phyloP scores from a whole-genome alignment of 2,113 vertebrate genomes.

The Zosterops lateralis region DNA sequence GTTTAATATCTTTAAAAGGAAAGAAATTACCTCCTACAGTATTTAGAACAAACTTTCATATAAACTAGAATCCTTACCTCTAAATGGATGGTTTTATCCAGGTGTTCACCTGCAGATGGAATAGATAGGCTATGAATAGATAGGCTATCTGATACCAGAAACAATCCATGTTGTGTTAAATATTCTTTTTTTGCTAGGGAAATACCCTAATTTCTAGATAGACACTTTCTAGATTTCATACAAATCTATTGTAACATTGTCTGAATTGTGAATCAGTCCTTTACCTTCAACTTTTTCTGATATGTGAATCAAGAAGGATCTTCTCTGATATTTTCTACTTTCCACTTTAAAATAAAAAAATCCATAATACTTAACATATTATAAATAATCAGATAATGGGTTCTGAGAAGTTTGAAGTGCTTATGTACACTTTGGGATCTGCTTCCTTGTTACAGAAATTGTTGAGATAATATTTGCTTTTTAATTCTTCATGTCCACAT shows the following conservation, averaged over 20 bases:
- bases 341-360: neutral
- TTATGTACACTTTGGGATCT: neutral
- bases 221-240: neutral
- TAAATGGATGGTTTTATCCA: neutral
- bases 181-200: neutral
- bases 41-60: neutral
- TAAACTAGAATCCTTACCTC: neutral
- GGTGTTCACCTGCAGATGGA: neutral
- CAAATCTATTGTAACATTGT: neutral
- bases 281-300: neutral
- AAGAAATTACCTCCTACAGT: neutral
- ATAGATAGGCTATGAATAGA: neutral
- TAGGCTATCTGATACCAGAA: neutral
- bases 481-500: neutral
- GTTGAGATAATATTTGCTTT: neutral
- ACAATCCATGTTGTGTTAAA: neutral
- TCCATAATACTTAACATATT: neutral
- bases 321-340: neutral
- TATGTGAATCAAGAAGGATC: neutral
- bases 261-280: neutral
- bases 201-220: neutral
- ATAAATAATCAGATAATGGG: neutral
- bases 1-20: neutral
- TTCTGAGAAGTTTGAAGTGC: neutral
- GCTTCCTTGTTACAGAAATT: neutral